Percentiles rank a stretch among this genome's conserved stretches.
phyloP scores from a whole-genome alignment of 2,888 invertebrate species.

The Proisotoma minuta region DNA sequence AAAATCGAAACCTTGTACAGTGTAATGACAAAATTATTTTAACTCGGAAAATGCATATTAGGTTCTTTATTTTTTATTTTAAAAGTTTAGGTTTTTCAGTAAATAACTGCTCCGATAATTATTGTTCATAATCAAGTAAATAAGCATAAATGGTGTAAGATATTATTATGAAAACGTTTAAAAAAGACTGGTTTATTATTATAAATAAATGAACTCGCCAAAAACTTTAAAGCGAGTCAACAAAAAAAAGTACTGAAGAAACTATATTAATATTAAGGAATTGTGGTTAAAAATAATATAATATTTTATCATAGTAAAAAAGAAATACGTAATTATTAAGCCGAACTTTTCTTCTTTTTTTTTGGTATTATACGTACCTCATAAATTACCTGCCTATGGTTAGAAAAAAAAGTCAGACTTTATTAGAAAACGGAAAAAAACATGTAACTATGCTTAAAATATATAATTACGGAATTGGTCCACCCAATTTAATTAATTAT shows the following conservation, averaged over 20 bases:
- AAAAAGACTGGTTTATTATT: slow-evolving; percentile 6
- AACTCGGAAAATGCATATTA: background rate
- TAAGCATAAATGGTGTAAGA: background rate
- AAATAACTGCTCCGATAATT: background rate
- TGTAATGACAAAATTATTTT: no score
- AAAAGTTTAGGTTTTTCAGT: background rate
- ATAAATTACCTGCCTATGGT: no score
- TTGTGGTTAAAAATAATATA: no score
- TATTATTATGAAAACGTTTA: slow-evolving; percentile 8
- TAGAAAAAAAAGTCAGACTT: no score
- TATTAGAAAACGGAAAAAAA: no score
- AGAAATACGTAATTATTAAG: background rate
- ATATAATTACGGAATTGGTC: no score
- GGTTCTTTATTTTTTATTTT: background rate
- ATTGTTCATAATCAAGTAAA: background rate
- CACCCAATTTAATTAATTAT: no score
- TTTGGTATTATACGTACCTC: no score
- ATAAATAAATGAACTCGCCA: background rate
- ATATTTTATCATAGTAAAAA: background rate
- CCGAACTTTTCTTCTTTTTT: no score
- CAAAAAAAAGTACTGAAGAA: slow-evolving; percentile 8
- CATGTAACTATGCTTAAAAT: no score
- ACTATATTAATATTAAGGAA: no score
- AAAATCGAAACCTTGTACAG: background rate
- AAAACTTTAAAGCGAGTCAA: background rate